These are phyloP conservation scores for Malurus splendens DNA, from an alignment of 2,797 vertebrate species.

Conservation along the genomic window DNA sequence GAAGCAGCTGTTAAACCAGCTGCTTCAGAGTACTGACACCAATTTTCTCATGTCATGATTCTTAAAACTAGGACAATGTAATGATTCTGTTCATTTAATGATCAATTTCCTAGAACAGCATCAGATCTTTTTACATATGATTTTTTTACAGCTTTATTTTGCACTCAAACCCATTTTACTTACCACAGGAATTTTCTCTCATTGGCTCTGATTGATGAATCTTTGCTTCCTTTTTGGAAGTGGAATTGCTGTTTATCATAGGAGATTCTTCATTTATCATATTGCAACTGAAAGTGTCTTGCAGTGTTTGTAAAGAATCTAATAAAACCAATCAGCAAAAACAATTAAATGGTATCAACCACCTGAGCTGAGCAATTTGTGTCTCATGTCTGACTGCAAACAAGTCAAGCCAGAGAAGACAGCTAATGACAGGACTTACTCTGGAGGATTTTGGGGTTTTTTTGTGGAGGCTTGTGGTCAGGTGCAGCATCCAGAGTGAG, in stretches of 20 bases:
- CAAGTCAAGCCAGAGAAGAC: neutral
- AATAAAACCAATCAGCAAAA: neutral
- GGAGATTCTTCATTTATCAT: neutral
- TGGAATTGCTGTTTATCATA: neutral
- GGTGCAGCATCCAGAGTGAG: slow-evolving; percentile 92
- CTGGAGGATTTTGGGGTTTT: slow-evolving; percentile 58
- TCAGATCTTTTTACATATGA: neutral
- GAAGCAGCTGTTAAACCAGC: neutral
- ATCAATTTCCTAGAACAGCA: rapidly evolving
- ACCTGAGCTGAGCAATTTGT: neutral
- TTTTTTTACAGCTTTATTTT: neutral
- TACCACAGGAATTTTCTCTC: slow-evolving; percentile 1
- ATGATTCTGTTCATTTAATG: neutral
- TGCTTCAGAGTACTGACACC: neutral
- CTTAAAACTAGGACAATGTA: neutral
- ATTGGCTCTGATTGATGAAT: neutral
- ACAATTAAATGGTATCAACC: neutral
- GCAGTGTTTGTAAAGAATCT: neutral
- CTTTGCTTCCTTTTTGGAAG: neutral
- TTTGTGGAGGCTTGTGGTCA: slow-evolving; percentile 84
- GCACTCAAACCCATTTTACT: neutral
- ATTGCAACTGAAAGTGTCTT: slow-evolving; percentile 8
- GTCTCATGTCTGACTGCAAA: neutral
- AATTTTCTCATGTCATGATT: neutral
- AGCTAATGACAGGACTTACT: slow-evolving; percentile 66